Base-by-base conservation (phyloP, 2,797 vertebrate species). In the Pipistrellus nathusii region DNA sequence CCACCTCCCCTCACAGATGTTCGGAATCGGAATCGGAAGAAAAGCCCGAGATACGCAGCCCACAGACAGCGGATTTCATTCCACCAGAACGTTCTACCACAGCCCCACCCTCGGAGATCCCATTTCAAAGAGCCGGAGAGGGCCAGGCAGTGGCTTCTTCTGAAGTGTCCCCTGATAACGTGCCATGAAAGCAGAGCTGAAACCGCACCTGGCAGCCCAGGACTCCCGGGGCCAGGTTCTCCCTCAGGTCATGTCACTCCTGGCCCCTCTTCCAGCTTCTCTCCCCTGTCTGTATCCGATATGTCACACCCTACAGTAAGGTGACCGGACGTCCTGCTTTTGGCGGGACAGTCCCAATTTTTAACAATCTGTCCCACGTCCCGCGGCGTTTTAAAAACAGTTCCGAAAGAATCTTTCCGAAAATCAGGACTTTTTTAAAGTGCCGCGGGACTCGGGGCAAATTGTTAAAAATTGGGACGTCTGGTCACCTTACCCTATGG, bases 101-200 rank as follows among this genome's bases (percentile, higher is more conserved):
- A 76, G 14, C 20, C 20, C 68, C 44, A 2, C 62, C 77, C 77
- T 53, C 76, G 72, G 46, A 85, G 80, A 72, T 25, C 85, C 51
- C 11, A 68, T 32, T 72, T 86, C 71, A 64, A 10, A 1, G 8
- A 38, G 44, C 35, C 7, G 5, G 6, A 17, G 48, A 30, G 14
- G 1, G 13, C 1, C 32, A 15, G 69, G 18, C 13, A 11, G 18
- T 6, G 2, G 0, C 21, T 8, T 30, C 51, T 41, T 92, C 35
- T 71, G 32, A 88, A 41, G 75, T 81, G 23, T 78, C 55, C 25
- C 14, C 46, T 81, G n/a, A 46, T 30, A 71, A 91, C 62, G 8
- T 11, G 62, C 4, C 10, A 6, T 5, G 8, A 41, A 80, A n/a
- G 32, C 59, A 32, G 30, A 27, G 68, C 7, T 51, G 35, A 82